Conservation (phyloP, 2,888 invertebrate genomes). For the Agrochola lychnidis region DNA sequence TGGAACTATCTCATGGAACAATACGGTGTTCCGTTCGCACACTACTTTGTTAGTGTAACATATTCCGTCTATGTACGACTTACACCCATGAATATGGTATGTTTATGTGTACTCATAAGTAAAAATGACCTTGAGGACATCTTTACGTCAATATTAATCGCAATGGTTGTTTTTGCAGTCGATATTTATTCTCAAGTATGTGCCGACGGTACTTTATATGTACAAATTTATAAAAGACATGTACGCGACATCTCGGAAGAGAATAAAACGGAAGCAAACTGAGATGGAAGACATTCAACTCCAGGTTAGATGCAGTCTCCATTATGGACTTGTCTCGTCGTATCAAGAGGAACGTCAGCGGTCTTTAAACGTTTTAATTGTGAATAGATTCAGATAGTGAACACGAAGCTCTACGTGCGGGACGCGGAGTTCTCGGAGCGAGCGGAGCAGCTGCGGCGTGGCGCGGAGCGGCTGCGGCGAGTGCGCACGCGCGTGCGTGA, state of each 20-base stretch:
- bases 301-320: conserved; percentile 74
- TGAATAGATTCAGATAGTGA: conserved; percentile 82
- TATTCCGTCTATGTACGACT: conserved; percentile 76
- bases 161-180: conserved; percentile 67
- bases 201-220: conserved; percentile 80
- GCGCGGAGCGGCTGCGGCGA: conserved; percentile 74
- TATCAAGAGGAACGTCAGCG: background rate
- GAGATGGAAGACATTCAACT: conserved; percentile 84
- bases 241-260: conserved; percentile 76
- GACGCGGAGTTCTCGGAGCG: conserved; percentile 81
- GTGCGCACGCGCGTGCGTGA: conserved; percentile 79
- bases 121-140: background rate
- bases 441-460: conserved; percentile 73
- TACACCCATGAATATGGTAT: conserved; percentile 78
- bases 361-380: background rate
- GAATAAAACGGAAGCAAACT: conserved; percentile 76
- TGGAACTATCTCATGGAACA: conserved; percentile 72
- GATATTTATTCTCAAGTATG: conserved; percentile 79
- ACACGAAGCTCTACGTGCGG: conserved; percentile 80
- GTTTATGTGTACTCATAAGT: conserved; percentile 45
- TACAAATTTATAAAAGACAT: conserved; percentile 78
- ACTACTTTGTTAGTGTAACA: conserved; percentile 72
- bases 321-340: background rate
- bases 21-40: conserved; percentile 73
- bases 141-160: background rate